Percentiles rank a stretch among this genome's conserved stretches.
Conservation (phyloP, 2,113 vertebrate genomes). For the Galemys pyrenaicus region DNA sequence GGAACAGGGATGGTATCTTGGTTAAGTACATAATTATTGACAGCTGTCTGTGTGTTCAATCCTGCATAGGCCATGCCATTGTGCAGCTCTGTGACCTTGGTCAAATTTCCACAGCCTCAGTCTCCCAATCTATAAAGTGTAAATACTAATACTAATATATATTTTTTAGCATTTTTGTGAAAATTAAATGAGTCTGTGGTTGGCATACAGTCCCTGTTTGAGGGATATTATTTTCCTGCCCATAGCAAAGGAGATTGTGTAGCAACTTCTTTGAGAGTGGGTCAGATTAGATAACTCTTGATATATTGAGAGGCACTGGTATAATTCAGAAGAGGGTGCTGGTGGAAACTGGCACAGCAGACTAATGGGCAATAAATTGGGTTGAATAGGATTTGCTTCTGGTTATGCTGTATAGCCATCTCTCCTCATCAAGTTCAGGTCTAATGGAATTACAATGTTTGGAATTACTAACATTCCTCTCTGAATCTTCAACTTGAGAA, state of each 20-base stretch:
- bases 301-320: not conserved
- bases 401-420: not conserved
- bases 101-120: not conserved
- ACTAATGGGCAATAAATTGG: not conserved
- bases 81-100: slow-evolving; percentile 25
- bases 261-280: not conserved
- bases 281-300: not conserved
- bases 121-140: not conserved
- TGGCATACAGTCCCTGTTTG: not conserved
- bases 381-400: not conserved
- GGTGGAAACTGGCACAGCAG: not conserved
- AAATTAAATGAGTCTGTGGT: not conserved
- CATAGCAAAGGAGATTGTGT: not conserved
- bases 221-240: not conserved
- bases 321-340: not conserved
- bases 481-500: slow-evolving; percentile 10
- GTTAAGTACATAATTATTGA: not conserved
- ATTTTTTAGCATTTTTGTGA: slow-evolving; percentile 1
- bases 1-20: not conserved
- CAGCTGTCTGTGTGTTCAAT: not conserved
- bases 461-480: not conserved
- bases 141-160: slow-evolving; percentile 11
- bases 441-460: not conserved
- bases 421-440: not conserved
- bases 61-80: not conserved